Percentiles rank a stretch among this genome's conserved stretches.
These are phyloP conservation scores for Eremophila alpestris DNA, from an alignment of 2,797 vertebrate genomes.

Conservation along the genomic window DNA sequence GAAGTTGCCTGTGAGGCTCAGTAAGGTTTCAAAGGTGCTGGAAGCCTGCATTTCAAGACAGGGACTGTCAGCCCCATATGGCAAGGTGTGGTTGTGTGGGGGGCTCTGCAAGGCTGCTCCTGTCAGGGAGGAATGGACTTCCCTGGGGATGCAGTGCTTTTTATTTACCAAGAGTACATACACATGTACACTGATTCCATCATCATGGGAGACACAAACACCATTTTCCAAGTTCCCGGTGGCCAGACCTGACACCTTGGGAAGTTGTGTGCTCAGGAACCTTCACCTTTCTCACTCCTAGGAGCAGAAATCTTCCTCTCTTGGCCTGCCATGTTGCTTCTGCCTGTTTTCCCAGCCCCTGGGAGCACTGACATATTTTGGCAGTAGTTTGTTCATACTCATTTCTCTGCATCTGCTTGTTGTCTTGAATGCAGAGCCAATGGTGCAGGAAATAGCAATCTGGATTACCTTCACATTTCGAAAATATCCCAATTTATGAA, in stretches of 20 bases:
- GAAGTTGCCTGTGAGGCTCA: background rate
- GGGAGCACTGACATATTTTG: background rate
- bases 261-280: background rate
- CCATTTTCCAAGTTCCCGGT: background rate
- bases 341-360: background rate
- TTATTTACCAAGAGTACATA: background rate
- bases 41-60: background rate
- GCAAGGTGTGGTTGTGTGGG: background rate
- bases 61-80: background rate
- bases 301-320: background rate
- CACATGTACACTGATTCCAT: rapidly evolving
- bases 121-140: background rate
- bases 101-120: background rate
- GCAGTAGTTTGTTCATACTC: background rate
- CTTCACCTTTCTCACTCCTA: background rate
- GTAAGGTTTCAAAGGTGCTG: background rate
- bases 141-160: background rate
- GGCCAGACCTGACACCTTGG: background rate
- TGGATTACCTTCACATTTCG: background rate
- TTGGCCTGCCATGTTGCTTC: background rate
- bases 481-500: background rate
- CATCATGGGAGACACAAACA: background rate
- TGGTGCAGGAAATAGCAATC: background rate
- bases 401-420: background rate
- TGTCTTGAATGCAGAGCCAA: background rate